Conservation (phyloP, 2,888 invertebrate species). For the Augochlorella aurata region DNA sequence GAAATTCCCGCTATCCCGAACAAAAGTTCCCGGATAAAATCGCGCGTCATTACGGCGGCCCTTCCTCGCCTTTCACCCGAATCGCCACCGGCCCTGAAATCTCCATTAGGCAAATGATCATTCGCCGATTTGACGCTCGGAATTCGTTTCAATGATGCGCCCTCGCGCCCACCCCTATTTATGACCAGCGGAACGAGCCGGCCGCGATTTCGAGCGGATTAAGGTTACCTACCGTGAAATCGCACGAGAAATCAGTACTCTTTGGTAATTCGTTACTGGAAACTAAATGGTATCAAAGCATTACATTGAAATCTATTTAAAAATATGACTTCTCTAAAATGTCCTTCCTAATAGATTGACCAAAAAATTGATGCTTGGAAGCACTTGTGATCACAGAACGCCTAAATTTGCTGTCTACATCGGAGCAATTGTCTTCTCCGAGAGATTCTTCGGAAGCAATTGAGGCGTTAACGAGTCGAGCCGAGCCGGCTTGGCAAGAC, state of each 20-base stretch:
- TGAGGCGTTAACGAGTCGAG: background rate
- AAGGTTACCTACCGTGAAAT: background rate
- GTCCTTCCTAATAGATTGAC: no score
- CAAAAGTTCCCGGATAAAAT: slow-evolving; percentile 32
- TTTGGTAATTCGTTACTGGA: background rate
- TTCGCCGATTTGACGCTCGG: slow-evolving; percentile 37
- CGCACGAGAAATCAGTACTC: background rate
- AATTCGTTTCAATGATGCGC: slow-evolving; percentile 4
- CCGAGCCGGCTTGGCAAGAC: background rate
- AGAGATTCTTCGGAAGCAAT: background rate
- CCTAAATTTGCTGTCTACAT: no score
- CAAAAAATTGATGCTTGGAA: no score
- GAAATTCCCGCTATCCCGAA: background rate
- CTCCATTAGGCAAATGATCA: slow-evolving; percentile 67
- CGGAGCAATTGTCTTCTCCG: background rate
- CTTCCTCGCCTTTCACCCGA: slow-evolving; percentile 1
- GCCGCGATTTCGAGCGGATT: background rate
- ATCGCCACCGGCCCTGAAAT: slow-evolving; percentile 51
- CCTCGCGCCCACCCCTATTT: background rate
- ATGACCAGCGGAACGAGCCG: background rate
- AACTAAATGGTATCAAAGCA: background rate
- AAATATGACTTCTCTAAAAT: no score
- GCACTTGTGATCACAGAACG: no score
- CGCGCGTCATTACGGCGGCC: slow-evolving; percentile 1
- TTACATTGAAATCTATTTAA: no score